Percentiles rank a stretch among this genome's conserved stretches.
phyloP scores from a whole-genome alignment of 2,888 invertebrate genomes.

The Drosophila formosana region DNA sequence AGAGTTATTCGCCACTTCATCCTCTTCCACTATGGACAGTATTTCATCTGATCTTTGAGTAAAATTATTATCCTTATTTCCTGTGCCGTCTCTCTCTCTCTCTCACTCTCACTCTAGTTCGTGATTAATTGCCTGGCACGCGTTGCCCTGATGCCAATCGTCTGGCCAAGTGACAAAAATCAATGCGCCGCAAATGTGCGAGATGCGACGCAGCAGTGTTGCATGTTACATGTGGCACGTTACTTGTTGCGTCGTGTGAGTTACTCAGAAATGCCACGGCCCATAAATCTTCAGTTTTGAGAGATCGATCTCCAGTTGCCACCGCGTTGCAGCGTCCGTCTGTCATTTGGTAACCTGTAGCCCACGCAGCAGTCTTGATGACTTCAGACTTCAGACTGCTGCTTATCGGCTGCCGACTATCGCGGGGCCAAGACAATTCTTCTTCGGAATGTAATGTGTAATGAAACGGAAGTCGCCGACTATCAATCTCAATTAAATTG shows the following conservation, averaged over 20 bases:
- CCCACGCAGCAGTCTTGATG: conserved; percentile 41
- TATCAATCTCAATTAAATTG: conserved; percentile 80
- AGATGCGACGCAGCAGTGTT: conserved; percentile 37
- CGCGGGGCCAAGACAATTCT: conserved; percentile 55
- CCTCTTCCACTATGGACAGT: no score
- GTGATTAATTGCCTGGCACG: conserved; percentile 67
- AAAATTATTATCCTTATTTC: background rate
- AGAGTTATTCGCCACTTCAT: no score
- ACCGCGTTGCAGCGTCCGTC: conserved; percentile 2
- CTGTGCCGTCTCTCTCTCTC: conserved; percentile 16
- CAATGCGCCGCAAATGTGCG: conserved; percentile 75
- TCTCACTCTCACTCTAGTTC: background rate
- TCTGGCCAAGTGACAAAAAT: conserved; percentile 73
- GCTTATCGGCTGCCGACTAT: conserved; percentile 66
- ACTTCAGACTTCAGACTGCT: background rate
- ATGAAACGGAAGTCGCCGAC: conserved; percentile 74
- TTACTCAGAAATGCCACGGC: conserved; percentile 50
- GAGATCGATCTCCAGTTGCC: conserved; percentile 11
- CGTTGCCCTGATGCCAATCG: conserved; percentile 69
- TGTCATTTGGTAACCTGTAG: conserved; percentile 56
- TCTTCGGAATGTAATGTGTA: conserved; percentile 70
- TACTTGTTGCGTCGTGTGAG: conserved; percentile 44
- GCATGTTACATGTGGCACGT: conserved; percentile 46
- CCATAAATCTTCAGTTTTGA: conserved; percentile 56
- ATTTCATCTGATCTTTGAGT: no score